Percentiles rank a stretch among this genome's conserved stretches.
Conservation (phyloP, 2,888 invertebrate genomes). For the Cactoblastis cactorum region DNA sequence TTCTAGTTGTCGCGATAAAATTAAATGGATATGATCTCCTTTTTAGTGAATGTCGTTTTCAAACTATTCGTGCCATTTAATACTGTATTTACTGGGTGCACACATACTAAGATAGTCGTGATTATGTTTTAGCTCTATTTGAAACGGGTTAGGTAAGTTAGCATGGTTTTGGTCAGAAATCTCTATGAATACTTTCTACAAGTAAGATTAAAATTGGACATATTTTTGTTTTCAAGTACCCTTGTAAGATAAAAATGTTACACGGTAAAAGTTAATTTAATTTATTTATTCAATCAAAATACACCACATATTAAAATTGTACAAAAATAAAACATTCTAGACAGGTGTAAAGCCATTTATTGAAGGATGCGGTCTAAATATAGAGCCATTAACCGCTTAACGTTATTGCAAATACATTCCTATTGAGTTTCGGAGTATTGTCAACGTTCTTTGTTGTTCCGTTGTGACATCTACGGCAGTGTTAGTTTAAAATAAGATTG, state of each 20-base stretch:
- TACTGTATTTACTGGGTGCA: neutral
- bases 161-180: too few species aligned
- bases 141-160: neutral
- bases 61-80: neutral
- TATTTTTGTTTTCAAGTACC: too few species aligned
- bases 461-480: constrained; percentile 44
- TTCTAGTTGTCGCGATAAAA: constrained; percentile 36
- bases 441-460: constrained; percentile 29
- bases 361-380: neutral
- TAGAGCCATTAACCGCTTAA: constrained; percentile 1
- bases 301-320: neutral
- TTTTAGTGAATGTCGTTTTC: constrained; percentile 21
- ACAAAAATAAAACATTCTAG: neutral
- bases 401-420: constrained; percentile 13
- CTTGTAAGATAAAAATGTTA: too few species aligned
- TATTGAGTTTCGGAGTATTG: constrained; percentile 22
- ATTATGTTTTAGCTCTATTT: neutral
- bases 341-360: constrained; percentile 6
- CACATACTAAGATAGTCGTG: neutral
- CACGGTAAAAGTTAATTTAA: too few species aligned
- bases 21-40: constrained; percentile 22
- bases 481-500: constrained; percentile 44
- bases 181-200: too few species aligned
- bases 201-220: too few species aligned
- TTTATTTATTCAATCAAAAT: too few species aligned